Percentiles rank a stretch among this genome's conserved stretches.
Evolutionary conservation across 2,113 vertebrate genomes (phyloP).

Genomic region (Tragelaphus strepsiceros): DNA sequence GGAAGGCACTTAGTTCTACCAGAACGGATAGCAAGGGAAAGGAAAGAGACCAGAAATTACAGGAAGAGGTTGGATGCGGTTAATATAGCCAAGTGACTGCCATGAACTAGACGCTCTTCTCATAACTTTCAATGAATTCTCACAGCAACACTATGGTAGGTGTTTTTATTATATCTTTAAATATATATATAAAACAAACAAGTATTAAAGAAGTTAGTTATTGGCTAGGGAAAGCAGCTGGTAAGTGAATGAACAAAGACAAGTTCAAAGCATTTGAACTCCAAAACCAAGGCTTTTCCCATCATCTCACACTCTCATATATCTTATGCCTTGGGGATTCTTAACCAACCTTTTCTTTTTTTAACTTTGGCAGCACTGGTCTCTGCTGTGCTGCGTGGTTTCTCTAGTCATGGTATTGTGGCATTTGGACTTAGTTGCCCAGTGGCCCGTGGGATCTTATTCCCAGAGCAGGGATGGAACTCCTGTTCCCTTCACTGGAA

Average conservation of each 20-base stretch:
- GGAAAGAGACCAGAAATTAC: background rate
- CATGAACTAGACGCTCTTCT: background rate
- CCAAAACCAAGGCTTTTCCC: background rate
- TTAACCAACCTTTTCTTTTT: background rate
- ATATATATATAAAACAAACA: background rate
- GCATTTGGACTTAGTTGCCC: background rate
- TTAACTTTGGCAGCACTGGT: background rate
- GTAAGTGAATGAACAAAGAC: background rate
- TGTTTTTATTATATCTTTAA: background rate
- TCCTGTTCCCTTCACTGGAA: background rate
- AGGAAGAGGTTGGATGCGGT: background rate
- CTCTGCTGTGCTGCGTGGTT: accelerated
- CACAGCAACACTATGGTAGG: background rate
- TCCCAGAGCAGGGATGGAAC: background rate
- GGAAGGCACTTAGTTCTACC: background rate
- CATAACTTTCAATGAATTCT: background rate
- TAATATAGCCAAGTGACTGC: accelerated
- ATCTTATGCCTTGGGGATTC: background rate
- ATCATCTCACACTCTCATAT: background rate
- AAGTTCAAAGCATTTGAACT: background rate
- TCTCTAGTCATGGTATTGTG: background rate
- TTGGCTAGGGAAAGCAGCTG: background rate
- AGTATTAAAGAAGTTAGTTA: background rate
- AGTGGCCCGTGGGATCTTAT: background rate
- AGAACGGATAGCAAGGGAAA: background rate